Evolutionary conservation across 2,888 invertebrate species (phyloP).

Genomic region (Ceriagrion tenellum): DNA sequence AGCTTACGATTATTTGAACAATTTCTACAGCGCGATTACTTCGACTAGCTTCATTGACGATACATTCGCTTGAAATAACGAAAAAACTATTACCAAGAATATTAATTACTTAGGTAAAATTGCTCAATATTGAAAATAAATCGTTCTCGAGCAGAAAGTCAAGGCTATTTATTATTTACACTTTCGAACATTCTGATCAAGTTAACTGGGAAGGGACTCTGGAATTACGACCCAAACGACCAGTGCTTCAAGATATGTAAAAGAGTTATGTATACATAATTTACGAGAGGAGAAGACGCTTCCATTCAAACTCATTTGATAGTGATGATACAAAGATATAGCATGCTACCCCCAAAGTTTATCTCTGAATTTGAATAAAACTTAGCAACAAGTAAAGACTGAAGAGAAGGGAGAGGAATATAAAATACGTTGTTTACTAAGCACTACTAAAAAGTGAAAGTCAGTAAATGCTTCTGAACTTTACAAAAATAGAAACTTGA

Average conservation of each 20-base stretch:
- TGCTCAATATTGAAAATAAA: background rate
- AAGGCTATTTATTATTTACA: background rate
- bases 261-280: background rate
- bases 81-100: background rate
- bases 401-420: background rate
- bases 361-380: background rate
- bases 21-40: too few relatives aligned
- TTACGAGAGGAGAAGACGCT: background rate
- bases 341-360: background rate
- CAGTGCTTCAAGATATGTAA: too few relatives aligned
- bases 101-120: background rate
- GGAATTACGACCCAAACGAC: too few relatives aligned
- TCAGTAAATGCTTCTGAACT: background rate
- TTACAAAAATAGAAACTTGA: background rate
- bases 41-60: too few relatives aligned
- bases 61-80: background rate
- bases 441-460: background rate
- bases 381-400: background rate
- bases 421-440: slow-evolving; percentile 12
- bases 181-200: too few relatives aligned
- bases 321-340: background rate
- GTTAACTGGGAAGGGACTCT: too few relatives aligned
- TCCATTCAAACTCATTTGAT: background rate
- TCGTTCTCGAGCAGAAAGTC: background rate
- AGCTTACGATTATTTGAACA: too few relatives aligned